Conservation (phyloP, 2,113 vertebrate genomes). For the Neolamprologus brichardi region DNA sequence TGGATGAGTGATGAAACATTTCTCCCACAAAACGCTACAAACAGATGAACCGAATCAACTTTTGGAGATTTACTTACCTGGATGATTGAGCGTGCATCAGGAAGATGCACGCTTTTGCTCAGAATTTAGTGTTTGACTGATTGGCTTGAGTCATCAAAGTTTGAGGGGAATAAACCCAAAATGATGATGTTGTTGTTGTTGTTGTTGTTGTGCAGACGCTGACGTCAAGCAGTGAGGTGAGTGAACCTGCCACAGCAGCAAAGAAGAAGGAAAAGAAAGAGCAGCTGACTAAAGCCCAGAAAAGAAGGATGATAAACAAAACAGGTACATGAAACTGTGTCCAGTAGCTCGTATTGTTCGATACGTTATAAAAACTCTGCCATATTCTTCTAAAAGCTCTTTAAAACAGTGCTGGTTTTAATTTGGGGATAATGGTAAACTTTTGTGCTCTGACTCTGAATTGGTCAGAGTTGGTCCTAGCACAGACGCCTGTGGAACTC, state of each 20-base stretch:
- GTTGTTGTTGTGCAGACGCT: conserved; percentile 65
- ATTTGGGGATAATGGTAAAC: neutral
- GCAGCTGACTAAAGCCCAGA: conserved; percentile 96
- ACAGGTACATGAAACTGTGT: conserved; percentile 73
- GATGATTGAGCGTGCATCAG: neutral
- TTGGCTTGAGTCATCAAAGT: neutral
- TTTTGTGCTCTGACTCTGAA: neutral
- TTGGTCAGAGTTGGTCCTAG: neutral
- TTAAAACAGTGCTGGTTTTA: neutral
- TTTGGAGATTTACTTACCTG: too few species aligned
- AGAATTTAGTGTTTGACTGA: neutral
- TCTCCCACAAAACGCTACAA: too few species aligned
- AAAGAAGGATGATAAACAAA: conserved; percentile 85
- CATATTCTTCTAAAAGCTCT: neutral
- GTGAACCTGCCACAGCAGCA: conserved; percentile 28
- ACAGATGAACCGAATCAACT: too few species aligned
- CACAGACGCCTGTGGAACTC: neutral
- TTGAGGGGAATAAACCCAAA: rapidly evolving
- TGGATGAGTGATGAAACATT: too few species aligned
- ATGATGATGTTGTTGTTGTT: rapidly evolving
- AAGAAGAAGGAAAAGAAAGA: conserved; percentile 97
- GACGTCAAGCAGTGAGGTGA: conserved; percentile 68
- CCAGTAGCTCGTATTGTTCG: neutral
- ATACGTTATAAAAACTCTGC: neutral
- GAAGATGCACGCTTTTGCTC: neutral